phyloP scores from a whole-genome alignment of 2,113 vertebrate species.

The Zosterops japonicus region DNA sequence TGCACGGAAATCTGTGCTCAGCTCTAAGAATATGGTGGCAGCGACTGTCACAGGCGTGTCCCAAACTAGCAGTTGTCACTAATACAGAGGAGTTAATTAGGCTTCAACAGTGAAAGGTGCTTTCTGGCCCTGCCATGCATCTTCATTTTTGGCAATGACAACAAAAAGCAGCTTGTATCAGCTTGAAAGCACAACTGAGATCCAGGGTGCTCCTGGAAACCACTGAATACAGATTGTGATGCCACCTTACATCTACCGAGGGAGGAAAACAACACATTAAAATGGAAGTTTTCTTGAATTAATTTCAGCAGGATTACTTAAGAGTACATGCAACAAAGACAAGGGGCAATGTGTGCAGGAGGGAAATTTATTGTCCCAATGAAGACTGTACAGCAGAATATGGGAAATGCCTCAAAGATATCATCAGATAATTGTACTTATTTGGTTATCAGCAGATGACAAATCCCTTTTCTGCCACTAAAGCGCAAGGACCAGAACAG shows the following conservation, averaged over 20 bases:
- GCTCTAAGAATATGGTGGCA: too few relatives aligned
- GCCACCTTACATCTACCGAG: neutral
- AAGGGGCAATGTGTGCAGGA: neutral
- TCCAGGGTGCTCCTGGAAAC: neutral
- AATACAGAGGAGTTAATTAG: neutral
- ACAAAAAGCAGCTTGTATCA: neutral
- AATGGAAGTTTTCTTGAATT: accelerated
- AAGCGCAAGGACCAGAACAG: neutral
- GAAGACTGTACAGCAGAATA: neutral
- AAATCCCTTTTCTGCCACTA: neutral
- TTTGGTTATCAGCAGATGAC: neutral
- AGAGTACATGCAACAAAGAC: neutral
- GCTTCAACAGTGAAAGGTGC: neutral
- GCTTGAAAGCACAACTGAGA: neutral
- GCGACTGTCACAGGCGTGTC: neutral
- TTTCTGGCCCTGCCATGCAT: neutral
- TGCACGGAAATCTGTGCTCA: neutral
- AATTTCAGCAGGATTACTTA: neutral
- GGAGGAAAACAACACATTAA: neutral
- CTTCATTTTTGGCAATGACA: neutral
- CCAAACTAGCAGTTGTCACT: neutral
- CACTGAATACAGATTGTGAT: neutral
- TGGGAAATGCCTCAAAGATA: neutral
- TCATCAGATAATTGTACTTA: neutral
- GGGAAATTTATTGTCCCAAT: neutral